Conservation (phyloP, 2,113 vertebrate genomes). For the Atherinomorus stipes region DNA sequence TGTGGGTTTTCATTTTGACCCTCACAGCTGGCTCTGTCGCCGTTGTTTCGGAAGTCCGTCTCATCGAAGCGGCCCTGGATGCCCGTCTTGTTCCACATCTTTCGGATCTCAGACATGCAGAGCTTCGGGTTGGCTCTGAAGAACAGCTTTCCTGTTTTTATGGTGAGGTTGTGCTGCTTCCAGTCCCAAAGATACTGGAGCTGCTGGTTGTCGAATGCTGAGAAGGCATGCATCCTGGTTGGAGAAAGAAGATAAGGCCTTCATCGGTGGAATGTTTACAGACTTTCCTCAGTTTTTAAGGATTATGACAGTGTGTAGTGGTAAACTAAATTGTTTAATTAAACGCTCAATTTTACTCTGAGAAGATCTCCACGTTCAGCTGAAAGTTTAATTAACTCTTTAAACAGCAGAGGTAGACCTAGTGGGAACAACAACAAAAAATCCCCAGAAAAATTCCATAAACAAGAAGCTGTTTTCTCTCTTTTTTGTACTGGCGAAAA, state of each 20-base stretch:
- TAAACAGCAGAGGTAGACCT: constrained; percentile 24
- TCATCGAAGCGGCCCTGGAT: constrained; percentile 89
- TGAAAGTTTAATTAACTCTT: constrained; percentile 17
- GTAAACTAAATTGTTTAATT: constrained; percentile 16
- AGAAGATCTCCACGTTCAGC: constrained; percentile 16
- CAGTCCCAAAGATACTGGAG: constrained; percentile 98
- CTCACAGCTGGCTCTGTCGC: constrained; percentile 96
- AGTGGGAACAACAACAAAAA: too few species aligned
- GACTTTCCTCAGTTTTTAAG: constrained; percentile 1
- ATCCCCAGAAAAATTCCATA: constrained; percentile 26
- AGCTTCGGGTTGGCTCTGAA: constrained; percentile 95
- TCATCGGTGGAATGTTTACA: constrained; percentile 8
- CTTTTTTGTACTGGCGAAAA: constrained; percentile 6
- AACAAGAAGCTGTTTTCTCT: constrained; percentile 13
- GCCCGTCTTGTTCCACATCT: constrained; percentile 94
- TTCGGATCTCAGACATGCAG: constrained; percentile 95
- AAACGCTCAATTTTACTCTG: constrained; percentile 3
- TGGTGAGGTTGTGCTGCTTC: constrained; percentile 96
- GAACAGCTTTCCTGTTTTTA: constrained; percentile 91
- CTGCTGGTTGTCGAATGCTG: constrained; percentile 94
- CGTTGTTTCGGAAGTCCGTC: constrained; percentile 92
- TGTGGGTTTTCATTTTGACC: constrained; percentile 37
- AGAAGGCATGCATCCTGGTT: constrained; percentile 93
- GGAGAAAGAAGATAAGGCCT: constrained; percentile 13
- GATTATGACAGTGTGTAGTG: constrained; percentile 3